Percentiles rank a stretch among this genome's conserved stretches.
Evolutionary conservation across 1,140 invertebrate species (phyloP).

Genomic region (Formica exsecta): DNA sequence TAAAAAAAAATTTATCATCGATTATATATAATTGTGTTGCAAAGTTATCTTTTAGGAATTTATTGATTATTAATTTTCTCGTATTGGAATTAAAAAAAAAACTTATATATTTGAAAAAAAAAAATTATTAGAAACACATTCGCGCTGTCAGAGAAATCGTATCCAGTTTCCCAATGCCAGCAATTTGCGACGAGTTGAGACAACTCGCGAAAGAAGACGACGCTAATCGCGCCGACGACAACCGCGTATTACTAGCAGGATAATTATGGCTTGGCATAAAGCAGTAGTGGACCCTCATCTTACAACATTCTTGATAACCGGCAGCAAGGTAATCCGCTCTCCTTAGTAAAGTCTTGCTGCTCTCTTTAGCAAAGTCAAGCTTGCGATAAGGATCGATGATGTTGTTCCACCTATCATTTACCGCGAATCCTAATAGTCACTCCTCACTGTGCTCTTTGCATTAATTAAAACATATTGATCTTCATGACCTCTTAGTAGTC

Average conservation of each 20-base stretch:
- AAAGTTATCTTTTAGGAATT: neutral
- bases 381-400: slow-evolving; percentile 71
- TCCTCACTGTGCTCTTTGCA: slow-evolving; percentile 44
- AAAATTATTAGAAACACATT: neutral
- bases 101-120: neutral
- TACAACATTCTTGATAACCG: slow-evolving; percentile 40
- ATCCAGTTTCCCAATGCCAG: slow-evolving; percentile 69
- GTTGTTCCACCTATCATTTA: slow-evolving; percentile 64
- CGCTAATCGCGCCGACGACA: slow-evolving; percentile 73
- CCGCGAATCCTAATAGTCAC: slow-evolving; percentile 65
- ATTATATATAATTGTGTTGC: neutral
- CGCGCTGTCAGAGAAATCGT: neutral
- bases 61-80: neutral
- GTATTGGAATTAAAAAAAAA: neutral
- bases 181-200: slow-evolving; percentile 65
- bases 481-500: neutral
- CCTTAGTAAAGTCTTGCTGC: neutral
- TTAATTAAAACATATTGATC: slow-evolving; percentile 9
- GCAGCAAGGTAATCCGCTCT: slow-evolving; percentile 24
- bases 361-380: slow-evolving; percentile 46
- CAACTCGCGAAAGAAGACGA: slow-evolving; percentile 66
- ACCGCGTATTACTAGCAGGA: slow-evolving; percentile 73
- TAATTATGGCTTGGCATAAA: slow-evolving; percentile 77
- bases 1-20: neutral
- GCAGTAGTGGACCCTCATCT: slow-evolving; percentile 64